Evolutionary conservation across 2,113 vertebrate species (phyloP).

Genomic region (Neolamprologus variostigma): DNA sequence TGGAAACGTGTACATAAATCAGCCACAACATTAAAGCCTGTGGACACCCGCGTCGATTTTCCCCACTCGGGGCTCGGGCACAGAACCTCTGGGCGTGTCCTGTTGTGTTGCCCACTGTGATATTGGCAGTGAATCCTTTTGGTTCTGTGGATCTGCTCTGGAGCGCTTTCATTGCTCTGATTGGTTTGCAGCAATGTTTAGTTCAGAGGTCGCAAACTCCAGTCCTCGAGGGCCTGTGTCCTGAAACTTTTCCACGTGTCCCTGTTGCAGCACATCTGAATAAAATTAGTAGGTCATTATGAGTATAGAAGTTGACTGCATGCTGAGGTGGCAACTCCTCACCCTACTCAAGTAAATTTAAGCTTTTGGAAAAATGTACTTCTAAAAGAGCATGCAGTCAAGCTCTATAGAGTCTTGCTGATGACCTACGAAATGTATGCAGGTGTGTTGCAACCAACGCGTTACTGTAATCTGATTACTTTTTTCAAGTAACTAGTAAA

Average conservation of each 20-base stretch:
- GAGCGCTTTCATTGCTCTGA: background rate
- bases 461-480: no score
- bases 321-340: background rate
- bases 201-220: rapidly evolving
- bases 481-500: no score
- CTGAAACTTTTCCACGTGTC: background rate
- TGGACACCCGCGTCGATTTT: rapidly evolving
- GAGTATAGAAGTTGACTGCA: background rate
- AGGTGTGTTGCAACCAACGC: background rate
- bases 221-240: rapidly evolving
- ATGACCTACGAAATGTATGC: background rate
- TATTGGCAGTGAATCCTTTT: background rate
- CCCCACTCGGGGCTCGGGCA: rapidly evolving
- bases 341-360: background rate
- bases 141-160: background rate
- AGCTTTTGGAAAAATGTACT: background rate
- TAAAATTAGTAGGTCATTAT: rapidly evolving
- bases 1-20: background rate
- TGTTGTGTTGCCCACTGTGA: background rate
- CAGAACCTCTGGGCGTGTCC: background rate
- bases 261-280: background rate
- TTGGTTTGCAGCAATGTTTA: background rate
- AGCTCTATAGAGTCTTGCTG: background rate
- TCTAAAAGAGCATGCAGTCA: background rate
- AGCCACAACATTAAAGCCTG: background rate